These are phyloP conservation scores for Ciona savignyi DNA, from an alignment of 23 tunicate species.

Conservation along the genomic window DNA sequence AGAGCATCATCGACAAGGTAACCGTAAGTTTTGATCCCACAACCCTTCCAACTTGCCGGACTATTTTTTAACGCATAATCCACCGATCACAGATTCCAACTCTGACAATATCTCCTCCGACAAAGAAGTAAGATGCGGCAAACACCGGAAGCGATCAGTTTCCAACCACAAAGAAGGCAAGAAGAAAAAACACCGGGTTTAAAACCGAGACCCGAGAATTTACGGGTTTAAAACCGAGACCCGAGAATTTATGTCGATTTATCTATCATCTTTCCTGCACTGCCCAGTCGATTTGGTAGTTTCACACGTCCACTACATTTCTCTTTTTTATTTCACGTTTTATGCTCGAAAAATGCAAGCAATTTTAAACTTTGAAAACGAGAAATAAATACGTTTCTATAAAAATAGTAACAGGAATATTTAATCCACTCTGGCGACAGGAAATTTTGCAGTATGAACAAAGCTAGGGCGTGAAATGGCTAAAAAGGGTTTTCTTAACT, in stretches of 20 bases:
- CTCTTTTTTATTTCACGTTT: not conserved
- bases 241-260: too few species aligned
- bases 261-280: too few species aligned
- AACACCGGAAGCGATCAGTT: conserved; percentile 63
- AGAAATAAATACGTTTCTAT: not conserved
- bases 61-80: not conserved
- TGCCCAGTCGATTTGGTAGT: too few species aligned
- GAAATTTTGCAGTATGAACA: not conserved
- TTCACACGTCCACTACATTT: too few species aligned
- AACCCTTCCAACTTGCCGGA: too few species aligned
- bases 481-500: too few species aligned
- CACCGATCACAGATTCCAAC: not conserved
- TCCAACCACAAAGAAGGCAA: conserved; percentile 31
- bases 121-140: conserved; percentile 68
- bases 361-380: not conserved
- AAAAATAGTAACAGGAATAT: not conserved
- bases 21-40: not conserved
- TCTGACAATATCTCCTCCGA: conserved; percentile 16
- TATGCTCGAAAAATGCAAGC: not conserved
- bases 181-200: too few species aligned
- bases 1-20: not conserved
- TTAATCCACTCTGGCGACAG: not conserved
- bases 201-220: too few species aligned
- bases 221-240: too few species aligned
- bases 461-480: not conserved